phyloP scores from a whole-genome alignment of 2,888 invertebrate genomes.

The Urechis unicinctus region DNA sequence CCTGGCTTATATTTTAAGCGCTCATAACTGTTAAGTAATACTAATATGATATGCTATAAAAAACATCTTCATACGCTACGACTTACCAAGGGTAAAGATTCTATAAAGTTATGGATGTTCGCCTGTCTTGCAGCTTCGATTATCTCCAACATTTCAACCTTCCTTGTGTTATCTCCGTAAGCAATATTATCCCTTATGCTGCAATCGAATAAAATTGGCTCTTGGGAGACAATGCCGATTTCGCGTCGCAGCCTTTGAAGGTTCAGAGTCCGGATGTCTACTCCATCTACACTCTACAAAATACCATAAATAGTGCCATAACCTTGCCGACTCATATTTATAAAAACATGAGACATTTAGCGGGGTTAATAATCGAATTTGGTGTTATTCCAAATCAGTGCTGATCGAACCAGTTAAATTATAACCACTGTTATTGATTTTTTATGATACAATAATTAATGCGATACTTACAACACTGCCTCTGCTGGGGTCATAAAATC shows the following conservation, averaged over 20 bases:
- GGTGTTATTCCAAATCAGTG: no score
- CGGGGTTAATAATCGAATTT: no score
- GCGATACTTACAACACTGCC: slow-evolving; percentile 34
- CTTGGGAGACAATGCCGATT: slow-evolving; percentile 86
- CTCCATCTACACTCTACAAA: neutral
- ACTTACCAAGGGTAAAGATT: slow-evolving; percentile 19
- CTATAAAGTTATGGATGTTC: slow-evolving; percentile 24
- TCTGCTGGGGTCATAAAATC: slow-evolving; percentile 45
- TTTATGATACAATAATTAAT: no score
- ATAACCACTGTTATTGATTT: no score
- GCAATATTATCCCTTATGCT: slow-evolving; percentile 54
- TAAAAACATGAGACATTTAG: no score
- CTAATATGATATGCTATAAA: neutral
- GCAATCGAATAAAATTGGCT: slow-evolving; percentile 82
- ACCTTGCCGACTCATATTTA: no score
- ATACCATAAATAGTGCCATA: neutral
- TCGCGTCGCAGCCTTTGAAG: slow-evolving; percentile 63
- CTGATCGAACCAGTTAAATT: no score
- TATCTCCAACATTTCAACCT: slow-evolving; percentile 21
- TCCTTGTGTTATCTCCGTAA: slow-evolving; percentile 24
- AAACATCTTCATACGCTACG: no score
- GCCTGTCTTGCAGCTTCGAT: slow-evolving; percentile 22
- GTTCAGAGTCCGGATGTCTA: slow-evolving; percentile 17
- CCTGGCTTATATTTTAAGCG: no score
- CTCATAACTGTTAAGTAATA: neutral